Base-by-base conservation (phyloP, 2,113 vertebrate species). In the Eleginops maclovinus region DNA sequence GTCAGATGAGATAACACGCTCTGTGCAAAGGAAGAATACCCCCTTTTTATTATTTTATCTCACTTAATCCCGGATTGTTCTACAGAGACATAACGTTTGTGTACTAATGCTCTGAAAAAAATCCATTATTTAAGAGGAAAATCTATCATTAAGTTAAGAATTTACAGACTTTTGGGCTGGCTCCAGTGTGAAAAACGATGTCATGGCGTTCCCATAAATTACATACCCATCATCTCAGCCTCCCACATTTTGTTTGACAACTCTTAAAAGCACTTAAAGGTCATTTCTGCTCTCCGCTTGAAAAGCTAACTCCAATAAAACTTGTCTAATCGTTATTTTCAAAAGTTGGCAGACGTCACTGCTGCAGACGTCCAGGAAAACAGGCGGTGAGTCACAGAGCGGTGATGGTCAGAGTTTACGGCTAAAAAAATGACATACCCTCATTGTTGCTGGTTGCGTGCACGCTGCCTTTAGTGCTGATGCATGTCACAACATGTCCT, bases 191-290 rank as follows among this genome's bases (percentile, higher is more conserved):
- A 36, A 65, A 77, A 87, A 82, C 85, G 83, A 84, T 84, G 68
- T 86, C 78, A 66, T 9, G 54, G 66, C 72, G 16, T 74, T 79
- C 80, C 77, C 67, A 58, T 77, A 88, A 92, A 91, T 91, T 75
- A 88, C 81, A 87, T 66, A 81, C 73, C 89, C 87, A 89, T 92
- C 91, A 84, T 46, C 78, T 89, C 82, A 65, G 73, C 83, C 89
- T 86, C 87, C 89, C 77, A 88, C 89, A 81, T 87, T 61, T 60
- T 60, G 87, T 88, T 87, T 91, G 89, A 89, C 87, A 89, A 88
- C 83, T 80, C 89, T 77, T 89, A 87, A 82, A 85, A 92, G 88
- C 81, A 82, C 86, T 88, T 85, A 89, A 73, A 83, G 89, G 87
- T 88, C 79, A 86, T 79, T 91, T 89, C 79, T 86, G 82, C 83